Conservation (phyloP, 2,888 invertebrate genomes). For the Amphipyra berbera region DNA sequence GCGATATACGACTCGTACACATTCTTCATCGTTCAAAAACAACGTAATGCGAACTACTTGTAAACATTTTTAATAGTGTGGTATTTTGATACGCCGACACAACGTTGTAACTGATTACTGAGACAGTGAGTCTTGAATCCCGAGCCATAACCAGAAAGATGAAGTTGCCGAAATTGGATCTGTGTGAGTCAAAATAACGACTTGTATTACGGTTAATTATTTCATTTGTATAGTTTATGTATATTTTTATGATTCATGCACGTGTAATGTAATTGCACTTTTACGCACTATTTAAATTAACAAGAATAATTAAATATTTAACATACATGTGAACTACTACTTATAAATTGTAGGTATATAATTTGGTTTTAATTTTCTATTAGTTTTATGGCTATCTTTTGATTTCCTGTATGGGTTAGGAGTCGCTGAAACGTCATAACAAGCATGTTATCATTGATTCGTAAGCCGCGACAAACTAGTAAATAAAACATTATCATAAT, state of each 20-base stretch:
- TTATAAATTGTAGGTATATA: not conserved
- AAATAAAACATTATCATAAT: conserved; percentile 2
- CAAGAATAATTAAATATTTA: conserved; percentile 29
- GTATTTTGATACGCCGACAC: conserved; percentile 57
- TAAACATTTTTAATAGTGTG: conserved; percentile 61
- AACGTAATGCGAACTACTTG: conserved; percentile 62
- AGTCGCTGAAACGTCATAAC: conserved; percentile 16
- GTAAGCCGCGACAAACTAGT: conserved; percentile 7
- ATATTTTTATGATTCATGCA: conserved; percentile 15
- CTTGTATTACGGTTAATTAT: conserved; percentile 35
- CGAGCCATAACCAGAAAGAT: conserved; percentile 64
- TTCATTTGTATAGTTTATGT: conserved; percentile 11
- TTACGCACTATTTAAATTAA: conserved; percentile 30
- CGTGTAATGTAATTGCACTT: conserved; percentile 21
- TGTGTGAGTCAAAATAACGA: conserved; percentile 71
- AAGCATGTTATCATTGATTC: conserved; percentile 6
- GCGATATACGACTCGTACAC: conserved; percentile 66
- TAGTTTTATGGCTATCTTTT: conserved; percentile 7
- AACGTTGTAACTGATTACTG: conserved; percentile 56
- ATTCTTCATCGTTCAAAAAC: conserved; percentile 60
- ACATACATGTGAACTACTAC: conserved; percentile 5
- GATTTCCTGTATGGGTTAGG: conserved; percentile 5
- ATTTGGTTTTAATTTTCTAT: conserved; percentile 3
- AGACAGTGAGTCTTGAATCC: conserved; percentile 38
- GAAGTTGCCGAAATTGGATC: conserved; percentile 82